phyloP scores from a whole-genome alignment of 2,797 vertebrate genomes.

The Chloroceryle amazona region DNA sequence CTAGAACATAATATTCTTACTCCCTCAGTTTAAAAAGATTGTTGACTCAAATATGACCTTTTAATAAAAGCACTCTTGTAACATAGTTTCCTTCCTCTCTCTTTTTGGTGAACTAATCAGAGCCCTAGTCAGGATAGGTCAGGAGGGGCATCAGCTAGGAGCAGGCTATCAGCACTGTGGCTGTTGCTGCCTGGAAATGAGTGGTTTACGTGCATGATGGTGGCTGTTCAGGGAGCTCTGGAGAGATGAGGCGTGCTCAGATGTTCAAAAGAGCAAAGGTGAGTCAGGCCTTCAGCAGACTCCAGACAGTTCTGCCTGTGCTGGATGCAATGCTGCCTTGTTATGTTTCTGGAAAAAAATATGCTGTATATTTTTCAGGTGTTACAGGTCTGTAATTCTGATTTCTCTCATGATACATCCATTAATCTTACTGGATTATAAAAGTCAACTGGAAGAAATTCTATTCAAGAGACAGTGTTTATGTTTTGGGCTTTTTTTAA shows the following conservation, averaged over 20 bases:
- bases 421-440: neutral
- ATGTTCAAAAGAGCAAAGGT: neutral
- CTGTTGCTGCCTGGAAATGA: neutral
- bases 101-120: neutral
- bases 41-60: neutral
- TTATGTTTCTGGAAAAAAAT: neutral
- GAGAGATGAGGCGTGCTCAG: neutral
- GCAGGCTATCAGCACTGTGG: neutral
- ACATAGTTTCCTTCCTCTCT: neutral
- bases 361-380: rapidly evolving
- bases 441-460: neutral
- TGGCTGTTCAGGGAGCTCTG: neutral
- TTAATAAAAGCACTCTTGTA: neutral
- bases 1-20: neutral
- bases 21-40: neutral
- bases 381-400: neutral
- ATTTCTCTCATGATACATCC: neutral
- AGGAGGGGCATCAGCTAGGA: neutral
- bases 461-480: neutral
- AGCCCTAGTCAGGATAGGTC: neutral
- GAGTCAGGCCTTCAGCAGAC: neutral
- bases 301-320: neutral
- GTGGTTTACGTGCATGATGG: rapidly evolving
- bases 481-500: neutral
- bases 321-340: neutral